Evolutionary conservation across 2,113 vertebrate species (phyloP), one percentile per base, ranked within the genome.

Genomic region (Colossoma macropomum): DNA sequence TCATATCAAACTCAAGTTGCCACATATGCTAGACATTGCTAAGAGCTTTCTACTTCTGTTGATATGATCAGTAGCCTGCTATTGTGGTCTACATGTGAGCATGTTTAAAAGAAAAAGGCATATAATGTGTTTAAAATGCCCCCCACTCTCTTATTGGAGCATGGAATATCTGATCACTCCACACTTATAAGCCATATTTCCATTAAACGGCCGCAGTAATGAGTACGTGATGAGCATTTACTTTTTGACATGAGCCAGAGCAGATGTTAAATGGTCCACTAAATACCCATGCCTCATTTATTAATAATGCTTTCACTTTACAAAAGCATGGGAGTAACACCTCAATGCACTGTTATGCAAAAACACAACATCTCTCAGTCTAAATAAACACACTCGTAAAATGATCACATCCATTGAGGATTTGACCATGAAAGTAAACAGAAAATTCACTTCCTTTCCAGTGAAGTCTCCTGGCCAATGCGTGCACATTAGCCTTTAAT

Each of bases 401-500:
- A 63, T 17, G 28, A 82, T 75, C 63, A 41, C 71, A 73, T 75
- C 62, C 68, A 62, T 32, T 15, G 54, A 52, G 15, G 27, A 59
- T 28, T 45, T 71, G 30, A 68, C 59, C 68, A 32, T 74, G 27
- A 82, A 78, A 71, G 68, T 27, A 75, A 82, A 86, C 62, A 50
- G 52, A 32, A 60, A 79, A 82, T 54, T 75, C 62, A 63, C 70
- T 70, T 86, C 52, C 62, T 69, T 32, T 62, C 52, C 38, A 7
- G 72, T 82, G 72, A 59, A 27, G 28, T 78, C 32, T 82, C 60
- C 12, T 38, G n/a, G 13, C 30, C 80, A 25, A 30, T 45, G 34
- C 28, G 45, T 75, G 70, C 63, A 77, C 48, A 83, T 83, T 72
- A 86, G 84, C 68, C 41, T 80, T 83, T 83, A 79, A 82, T 82